Percentiles rank a stretch among this genome's conserved stretches.
These are phyloP conservation scores for Axea sp. DNA, from an alignment of 2,888 invertebrate genomes.

Conservation along the genomic window DNA sequence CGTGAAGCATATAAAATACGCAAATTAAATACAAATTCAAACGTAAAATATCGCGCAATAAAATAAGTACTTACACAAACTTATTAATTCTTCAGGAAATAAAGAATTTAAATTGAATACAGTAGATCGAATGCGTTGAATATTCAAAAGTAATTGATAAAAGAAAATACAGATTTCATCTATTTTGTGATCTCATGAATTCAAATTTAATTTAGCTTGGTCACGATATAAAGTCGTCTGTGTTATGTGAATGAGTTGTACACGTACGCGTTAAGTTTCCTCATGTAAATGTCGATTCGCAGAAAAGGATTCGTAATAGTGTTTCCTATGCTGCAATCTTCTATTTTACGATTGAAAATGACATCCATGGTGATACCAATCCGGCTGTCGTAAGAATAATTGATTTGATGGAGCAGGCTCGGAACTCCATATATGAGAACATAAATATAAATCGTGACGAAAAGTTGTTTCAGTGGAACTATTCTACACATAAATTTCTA, in stretches of 20 bases:
- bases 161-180: constrained; percentile 19
- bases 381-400: constrained; percentile 61
- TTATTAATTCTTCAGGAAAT: no score
- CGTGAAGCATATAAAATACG: no score
- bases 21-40: no score
- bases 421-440: constrained; percentile 15
- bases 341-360: constrained; percentile 59
- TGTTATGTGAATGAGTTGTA: constrained; percentile 7
- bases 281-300: constrained; percentile 26
- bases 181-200: constrained; percentile 11
- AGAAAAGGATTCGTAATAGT: constrained; percentile 40
- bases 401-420: constrained; percentile 46
- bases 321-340: constrained; percentile 41
- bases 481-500: neutral
- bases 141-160: constrained; percentile 1
- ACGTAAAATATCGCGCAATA: no score
- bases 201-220: constrained; percentile 9
- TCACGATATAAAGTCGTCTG: constrained; percentile 20
- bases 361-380: constrained; percentile 62
- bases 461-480: constrained; percentile 23
- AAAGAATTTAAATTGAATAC: no score
- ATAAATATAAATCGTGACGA: constrained; percentile 26
- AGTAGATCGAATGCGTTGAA: constrained; percentile 3
- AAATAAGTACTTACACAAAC: no score
- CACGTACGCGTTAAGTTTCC: constrained; percentile 13